These are phyloP conservation scores for Chirona hameri DNA, from an alignment of 2,888 invertebrate species.

Conservation along the genomic window DNA sequence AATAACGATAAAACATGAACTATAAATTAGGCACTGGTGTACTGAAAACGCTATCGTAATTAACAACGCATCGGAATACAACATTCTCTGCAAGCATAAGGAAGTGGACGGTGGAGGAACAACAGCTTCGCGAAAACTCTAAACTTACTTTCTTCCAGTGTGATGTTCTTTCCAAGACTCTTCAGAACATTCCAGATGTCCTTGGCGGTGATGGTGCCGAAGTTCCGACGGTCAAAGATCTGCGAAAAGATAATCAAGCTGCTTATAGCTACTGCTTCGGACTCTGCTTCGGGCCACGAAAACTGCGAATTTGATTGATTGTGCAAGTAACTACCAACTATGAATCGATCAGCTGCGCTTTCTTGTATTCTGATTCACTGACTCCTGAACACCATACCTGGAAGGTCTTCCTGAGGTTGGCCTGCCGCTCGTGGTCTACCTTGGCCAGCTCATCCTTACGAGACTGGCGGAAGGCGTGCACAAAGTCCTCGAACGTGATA, in stretches of 20 bases:
- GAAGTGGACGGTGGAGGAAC: no score
- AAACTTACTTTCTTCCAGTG: background rate
- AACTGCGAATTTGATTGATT: no score
- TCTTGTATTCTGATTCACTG: no score
- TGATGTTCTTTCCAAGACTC: background rate
- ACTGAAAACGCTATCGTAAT: no score
- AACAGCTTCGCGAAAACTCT: background rate
- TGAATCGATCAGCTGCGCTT: no score
- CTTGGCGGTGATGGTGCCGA: background rate
- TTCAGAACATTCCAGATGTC: conserved; percentile 4
- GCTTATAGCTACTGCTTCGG: no score
- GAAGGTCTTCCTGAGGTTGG: background rate
- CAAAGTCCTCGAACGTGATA: background rate
- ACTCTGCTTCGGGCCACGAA: no score
- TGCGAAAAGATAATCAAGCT: background rate
- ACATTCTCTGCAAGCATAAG: no score
- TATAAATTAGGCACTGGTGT: no score
- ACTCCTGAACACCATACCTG: background rate
- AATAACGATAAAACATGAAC: no score
- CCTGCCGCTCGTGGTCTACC: background rate
- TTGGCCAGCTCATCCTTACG: background rate
- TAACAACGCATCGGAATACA: no score
- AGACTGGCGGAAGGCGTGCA: background rate
- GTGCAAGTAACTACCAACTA: no score
- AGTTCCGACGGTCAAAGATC: conserved; percentile 6